phyloP scores from a whole-genome alignment of 2,797 vertebrate genomes.

The Falco novaeseelandiae region DNA sequence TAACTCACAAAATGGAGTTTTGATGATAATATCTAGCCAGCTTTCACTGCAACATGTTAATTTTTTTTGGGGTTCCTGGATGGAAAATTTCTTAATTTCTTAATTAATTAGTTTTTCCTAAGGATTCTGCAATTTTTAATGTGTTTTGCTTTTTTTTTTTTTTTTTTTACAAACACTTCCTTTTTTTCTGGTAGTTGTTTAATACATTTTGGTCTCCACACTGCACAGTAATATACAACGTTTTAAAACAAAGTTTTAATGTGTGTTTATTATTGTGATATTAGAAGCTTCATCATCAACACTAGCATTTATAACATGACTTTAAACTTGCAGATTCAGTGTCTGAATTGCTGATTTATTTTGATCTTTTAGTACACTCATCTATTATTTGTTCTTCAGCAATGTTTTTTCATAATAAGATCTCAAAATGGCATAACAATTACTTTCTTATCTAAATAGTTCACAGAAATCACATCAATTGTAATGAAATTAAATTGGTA shows the following conservation, averaged over 20 bases:
- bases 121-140: not conserved
- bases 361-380: not conserved
- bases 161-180: not conserved
- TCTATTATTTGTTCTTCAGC: not conserved
- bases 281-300: not conserved
- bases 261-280: not conserved
- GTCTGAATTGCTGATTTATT: not conserved
- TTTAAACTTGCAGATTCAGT: not conserved
- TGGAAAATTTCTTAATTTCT: not conserved
- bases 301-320: not conserved
- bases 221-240: not conserved
- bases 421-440: not conserved
- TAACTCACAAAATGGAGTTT: not conserved
- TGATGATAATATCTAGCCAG: not conserved
- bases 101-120: not conserved
- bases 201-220: not conserved
- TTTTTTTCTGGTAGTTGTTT: not conserved
- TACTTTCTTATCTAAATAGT: constrained; percentile 5
- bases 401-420: not conserved
- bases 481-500: not conserved
- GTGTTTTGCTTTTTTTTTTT: not conserved
- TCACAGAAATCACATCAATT: not conserved
- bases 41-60: not conserved
- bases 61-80: not conserved
- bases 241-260: not conserved